Percentiles rank a stretch among this genome's conserved stretches.
These are phyloP conservation scores for Trochalopteron elliotii DNA, from an alignment of 2,113 vertebrate genomes.

Conservation along the genomic window DNA sequence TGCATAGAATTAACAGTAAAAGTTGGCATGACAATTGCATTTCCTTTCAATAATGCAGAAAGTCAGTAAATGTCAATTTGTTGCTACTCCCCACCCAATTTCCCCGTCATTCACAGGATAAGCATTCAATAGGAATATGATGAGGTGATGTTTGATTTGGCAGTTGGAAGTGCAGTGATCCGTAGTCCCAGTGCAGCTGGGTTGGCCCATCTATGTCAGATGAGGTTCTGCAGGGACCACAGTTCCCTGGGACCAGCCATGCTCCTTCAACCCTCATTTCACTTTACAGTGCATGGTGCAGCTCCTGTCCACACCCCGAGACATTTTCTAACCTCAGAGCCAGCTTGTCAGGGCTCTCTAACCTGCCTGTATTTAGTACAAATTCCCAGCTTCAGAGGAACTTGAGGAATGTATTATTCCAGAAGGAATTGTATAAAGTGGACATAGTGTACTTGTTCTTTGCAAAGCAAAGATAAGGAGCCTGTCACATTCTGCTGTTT, in stretches of 20 bases:
- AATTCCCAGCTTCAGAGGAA: not conserved
- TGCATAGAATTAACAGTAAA: not conserved
- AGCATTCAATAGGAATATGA: not conserved
- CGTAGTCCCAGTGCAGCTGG: not conserved
- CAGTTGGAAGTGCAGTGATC: not conserved
- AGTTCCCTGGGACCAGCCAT: not conserved
- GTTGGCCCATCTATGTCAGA: not conserved
- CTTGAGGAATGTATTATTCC: not conserved
- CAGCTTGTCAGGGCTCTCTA: not conserved
- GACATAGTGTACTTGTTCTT: not conserved
- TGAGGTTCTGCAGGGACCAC: not conserved
- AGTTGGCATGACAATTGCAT: not conserved
- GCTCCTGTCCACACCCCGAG: not conserved
- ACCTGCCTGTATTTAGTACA: not conserved
- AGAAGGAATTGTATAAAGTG: not conserved
- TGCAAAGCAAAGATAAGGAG: not conserved
- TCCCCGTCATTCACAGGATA: not conserved
- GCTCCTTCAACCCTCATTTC: not conserved
- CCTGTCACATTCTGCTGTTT: not conserved
- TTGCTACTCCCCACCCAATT: not conserved
- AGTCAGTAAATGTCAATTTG: not conserved
- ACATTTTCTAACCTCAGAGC: not conserved
- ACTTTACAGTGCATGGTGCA: not conserved
- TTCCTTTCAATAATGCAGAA: not conserved
- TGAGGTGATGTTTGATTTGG: not conserved